Evolutionary conservation across 1,140 invertebrate genomes (phyloP).

Genomic region (Arion vulgaris): DNA sequence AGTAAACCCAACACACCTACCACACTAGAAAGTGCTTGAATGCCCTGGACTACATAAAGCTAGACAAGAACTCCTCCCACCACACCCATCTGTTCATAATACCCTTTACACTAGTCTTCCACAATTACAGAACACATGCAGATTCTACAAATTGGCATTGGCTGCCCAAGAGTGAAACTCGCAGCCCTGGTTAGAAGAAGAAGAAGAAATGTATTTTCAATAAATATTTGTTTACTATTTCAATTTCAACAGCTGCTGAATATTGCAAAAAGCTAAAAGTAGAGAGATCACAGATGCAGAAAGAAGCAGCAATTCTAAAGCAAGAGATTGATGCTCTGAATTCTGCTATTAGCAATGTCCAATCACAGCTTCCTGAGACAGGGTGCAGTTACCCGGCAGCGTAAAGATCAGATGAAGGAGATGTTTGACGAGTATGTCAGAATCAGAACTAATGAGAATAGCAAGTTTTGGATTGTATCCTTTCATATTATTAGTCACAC

Average conservation of each 20-base stretch:
- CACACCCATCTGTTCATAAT: too few species aligned
- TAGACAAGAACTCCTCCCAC: too few species aligned
- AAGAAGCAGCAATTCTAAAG: conserved; percentile 88
- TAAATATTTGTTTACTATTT: too few species aligned
- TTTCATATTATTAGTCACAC: conserved; percentile 43
- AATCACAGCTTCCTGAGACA: conserved; percentile 90
- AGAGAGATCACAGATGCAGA: conserved; percentile 88
- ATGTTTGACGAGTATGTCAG: conserved; percentile 95
- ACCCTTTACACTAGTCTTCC: too few species aligned
- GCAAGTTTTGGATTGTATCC: conserved; percentile 98
- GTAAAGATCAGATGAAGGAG: conserved; percentile 93
- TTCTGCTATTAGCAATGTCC: conserved; percentile 87
- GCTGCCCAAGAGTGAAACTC: too few species aligned
- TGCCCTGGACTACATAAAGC: too few species aligned
- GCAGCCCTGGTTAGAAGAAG: too few species aligned
- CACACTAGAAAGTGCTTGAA: too few species aligned
- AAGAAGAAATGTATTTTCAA: too few species aligned
- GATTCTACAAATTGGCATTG: too few species aligned
- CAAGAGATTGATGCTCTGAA: conserved; percentile 92
- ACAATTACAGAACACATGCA: too few species aligned
- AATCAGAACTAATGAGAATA: conserved; percentile 88
- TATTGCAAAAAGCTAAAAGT: conserved; percentile 91
- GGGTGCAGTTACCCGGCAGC: conserved; percentile 90
- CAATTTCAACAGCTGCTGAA: conserved; percentile 79
- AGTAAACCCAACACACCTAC: too few species aligned